These are phyloP conservation scores for Phyllostomus hastatus DNA, from an alignment of 2,113 vertebrate species.

Conservation along the genomic window DNA sequence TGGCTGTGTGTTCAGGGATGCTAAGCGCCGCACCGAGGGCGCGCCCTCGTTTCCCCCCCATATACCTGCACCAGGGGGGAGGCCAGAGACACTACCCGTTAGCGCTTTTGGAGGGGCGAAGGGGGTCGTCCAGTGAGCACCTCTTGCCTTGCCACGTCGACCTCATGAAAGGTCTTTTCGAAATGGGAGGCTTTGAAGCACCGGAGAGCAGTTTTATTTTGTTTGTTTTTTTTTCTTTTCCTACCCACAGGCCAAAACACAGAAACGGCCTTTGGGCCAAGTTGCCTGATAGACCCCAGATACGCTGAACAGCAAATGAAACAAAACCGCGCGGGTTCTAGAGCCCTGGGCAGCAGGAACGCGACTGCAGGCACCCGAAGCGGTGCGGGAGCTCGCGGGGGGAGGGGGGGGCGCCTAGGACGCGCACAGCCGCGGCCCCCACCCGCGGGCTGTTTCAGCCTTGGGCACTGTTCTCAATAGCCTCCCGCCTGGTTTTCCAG, in stretches of 20 bases:
- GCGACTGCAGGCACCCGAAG: neutral
- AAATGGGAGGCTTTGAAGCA: neutral
- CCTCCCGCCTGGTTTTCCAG: neutral
- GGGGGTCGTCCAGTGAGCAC: neutral
- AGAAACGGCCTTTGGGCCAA: neutral
- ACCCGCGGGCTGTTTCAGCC: neutral
- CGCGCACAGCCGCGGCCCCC: neutral
- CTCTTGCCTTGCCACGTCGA: neutral
- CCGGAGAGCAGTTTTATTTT: neutral
- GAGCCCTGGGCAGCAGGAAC: neutral
- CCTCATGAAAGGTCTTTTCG: neutral
- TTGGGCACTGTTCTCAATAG: neutral
- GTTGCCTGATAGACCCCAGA: neutral
- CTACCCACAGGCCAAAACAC: neutral
- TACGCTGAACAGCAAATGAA: neutral
- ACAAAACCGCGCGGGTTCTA: neutral
- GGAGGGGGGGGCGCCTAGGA: no score
- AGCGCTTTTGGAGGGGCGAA: neutral
- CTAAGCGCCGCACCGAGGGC: neutral
- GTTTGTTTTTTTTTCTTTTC: neutral
- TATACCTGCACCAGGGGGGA: neutral
- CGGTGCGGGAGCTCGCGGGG: rapidly evolving
- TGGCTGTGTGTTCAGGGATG: neutral
- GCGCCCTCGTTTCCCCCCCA: no score
- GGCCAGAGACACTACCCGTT: no score